phyloP scores from a whole-genome alignment of 2,113 vertebrate genomes.

The Thoracochromis brauschi region DNA sequence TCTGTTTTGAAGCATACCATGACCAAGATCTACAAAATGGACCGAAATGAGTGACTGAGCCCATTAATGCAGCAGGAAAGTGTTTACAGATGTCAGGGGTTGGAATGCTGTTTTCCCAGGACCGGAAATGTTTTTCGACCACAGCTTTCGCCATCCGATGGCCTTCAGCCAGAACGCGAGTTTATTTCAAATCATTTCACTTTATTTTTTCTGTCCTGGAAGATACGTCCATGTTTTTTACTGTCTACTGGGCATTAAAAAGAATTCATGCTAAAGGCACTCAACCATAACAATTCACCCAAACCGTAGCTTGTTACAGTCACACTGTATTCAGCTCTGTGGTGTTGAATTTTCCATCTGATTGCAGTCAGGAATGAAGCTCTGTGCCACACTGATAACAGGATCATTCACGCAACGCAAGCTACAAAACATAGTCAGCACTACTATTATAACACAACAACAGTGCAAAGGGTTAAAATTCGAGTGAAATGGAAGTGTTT shows the following conservation, averaged over 20 bases:
- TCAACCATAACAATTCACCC: accelerated
- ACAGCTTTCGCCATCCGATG: background rate
- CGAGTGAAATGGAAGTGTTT: accelerated
- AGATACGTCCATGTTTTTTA: background rate
- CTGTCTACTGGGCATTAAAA: background rate
- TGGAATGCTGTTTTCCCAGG: background rate
- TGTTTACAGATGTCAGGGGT: background rate
- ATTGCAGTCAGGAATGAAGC: background rate
- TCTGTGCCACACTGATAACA: background rate
- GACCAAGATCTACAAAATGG: background rate
- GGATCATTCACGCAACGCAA: background rate
- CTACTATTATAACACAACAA: background rate
- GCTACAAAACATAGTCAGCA: background rate
- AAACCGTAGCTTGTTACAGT: background rate
- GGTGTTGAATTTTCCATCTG: background rate
- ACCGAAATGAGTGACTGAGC: background rate
- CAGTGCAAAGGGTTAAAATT: background rate
- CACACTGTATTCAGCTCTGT: accelerated
- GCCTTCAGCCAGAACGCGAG: background rate
- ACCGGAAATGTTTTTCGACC: background rate
- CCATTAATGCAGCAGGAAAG: background rate
- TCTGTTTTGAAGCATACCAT: background rate
- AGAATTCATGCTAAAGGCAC: background rate
- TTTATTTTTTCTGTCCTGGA: background rate
- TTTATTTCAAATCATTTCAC: background rate